These are phyloP conservation scores for Trididemnum nubilum DNA, from an alignment of 23 tunicate species.

Conservation along the genomic window DNA sequence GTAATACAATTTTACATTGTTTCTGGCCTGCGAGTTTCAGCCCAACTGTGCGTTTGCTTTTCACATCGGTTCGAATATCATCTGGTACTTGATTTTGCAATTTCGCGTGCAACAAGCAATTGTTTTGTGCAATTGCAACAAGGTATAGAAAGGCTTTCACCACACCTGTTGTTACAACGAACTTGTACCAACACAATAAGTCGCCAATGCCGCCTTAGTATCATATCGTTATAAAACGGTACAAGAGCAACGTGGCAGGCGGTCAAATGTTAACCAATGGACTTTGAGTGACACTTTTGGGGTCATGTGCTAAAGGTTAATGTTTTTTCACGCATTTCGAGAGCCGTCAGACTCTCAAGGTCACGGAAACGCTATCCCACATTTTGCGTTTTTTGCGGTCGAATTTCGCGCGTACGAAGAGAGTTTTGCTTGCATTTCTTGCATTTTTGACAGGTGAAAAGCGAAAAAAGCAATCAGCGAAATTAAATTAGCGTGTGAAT, in stretches of 20 bases:
- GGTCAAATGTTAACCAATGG: too few relatives aligned
- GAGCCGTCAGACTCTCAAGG: constrained; percentile 1
- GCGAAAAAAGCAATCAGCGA: not conserved
- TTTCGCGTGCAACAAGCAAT: not conserved
- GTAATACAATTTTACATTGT: too few relatives aligned
- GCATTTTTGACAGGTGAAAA: not conserved
- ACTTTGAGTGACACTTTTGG: not conserved
- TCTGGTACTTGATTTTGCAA: not conserved
- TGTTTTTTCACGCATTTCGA: not conserved
- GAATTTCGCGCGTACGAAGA: constrained; percentile 6
- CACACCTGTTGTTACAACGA: not conserved
- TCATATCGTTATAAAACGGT: too few relatives aligned
- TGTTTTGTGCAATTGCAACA: not conserved
- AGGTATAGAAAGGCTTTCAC: not conserved
- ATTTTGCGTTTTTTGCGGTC: not conserved
- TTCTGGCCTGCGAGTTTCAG: too few relatives aligned
- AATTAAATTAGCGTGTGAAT: not conserved
- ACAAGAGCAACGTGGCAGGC: too few relatives aligned
- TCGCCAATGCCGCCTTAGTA: too few relatives aligned
- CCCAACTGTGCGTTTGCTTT: too few relatives aligned
- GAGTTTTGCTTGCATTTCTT: not conserved
- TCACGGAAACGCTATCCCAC: not conserved
- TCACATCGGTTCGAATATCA: not conserved
- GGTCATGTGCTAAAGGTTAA: not conserved
- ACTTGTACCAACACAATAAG: too few relatives aligned